Conservation (phyloP, 2,797 vertebrate genomes). For the Cirrhinus mrigala region DNA sequence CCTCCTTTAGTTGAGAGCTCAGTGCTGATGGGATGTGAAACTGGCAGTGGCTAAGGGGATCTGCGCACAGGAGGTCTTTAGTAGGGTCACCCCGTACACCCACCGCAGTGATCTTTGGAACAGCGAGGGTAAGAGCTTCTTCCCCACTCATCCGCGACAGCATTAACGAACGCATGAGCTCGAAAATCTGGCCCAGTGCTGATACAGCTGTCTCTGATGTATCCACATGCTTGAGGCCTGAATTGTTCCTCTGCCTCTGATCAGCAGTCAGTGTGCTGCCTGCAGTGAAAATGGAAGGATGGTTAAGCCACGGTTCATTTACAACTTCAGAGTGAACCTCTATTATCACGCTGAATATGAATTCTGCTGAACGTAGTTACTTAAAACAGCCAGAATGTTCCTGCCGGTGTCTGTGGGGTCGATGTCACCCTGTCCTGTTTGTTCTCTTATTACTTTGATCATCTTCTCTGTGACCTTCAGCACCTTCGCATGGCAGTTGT, state of each 20-base stretch:
- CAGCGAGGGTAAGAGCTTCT: conserved; percentile 68
- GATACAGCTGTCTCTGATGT: conserved; percentile 59
- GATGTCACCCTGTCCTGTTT: conserved; percentile 63
- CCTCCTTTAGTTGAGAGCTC: conserved; percentile 64
- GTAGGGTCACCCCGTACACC: conserved; percentile 72
- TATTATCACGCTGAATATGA: conserved; percentile 63
- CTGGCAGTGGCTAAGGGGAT: conserved; percentile 60
- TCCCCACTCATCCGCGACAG: conserved; percentile 64
- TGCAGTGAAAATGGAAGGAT: conserved; percentile 56
- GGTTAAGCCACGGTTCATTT: conserved; percentile 1
- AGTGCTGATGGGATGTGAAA: conserved; percentile 76
- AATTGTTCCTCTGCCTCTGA: conserved; percentile 51
- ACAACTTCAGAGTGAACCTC: conserved; percentile 23
- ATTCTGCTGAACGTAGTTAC: conserved; percentile 56
- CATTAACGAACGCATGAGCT: conserved; percentile 74
- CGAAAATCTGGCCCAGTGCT: conserved; percentile 69
- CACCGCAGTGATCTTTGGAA: conserved; percentile 69
- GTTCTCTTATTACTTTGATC: conserved; percentile 75
- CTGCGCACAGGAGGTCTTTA: conserved; percentile 72
- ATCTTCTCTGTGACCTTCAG: conserved; percentile 76
- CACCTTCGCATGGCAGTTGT: conserved; percentile 66
- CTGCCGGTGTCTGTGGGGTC: conserved; percentile 68
- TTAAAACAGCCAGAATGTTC: conserved; percentile 75
- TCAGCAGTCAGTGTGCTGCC: conserved; percentile 73
- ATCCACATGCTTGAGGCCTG: conserved; percentile 16